A percentile compares a stretch with the other conserved stretches of the same genome.
Evolutionary conservation across 2,888 invertebrate species (phyloP).

Genomic region (Andrena trimmerana): DNA sequence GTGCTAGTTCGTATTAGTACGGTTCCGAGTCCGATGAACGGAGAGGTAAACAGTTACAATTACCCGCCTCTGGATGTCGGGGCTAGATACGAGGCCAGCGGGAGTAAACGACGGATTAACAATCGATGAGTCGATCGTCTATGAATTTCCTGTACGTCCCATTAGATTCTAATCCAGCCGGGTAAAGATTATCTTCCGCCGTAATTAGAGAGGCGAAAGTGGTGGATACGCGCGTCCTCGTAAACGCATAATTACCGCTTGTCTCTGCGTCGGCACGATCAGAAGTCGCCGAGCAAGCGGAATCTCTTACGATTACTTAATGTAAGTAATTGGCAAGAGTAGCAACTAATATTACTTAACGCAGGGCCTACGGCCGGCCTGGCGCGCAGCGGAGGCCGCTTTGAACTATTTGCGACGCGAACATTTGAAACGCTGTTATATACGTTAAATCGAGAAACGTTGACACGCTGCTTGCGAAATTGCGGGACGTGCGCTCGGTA

Average conservation of each 20-base stretch:
- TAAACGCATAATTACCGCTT: constrained; percentile 73
- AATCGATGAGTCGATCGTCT: constrained; percentile 53
- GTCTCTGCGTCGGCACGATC: constrained; percentile 72
- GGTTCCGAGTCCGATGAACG: constrained; percentile 8
- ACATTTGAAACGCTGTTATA: constrained; percentile 57
- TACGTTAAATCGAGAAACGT: constrained; percentile 70
- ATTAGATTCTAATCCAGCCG: constrained; percentile 56
- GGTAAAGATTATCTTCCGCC: constrained; percentile 63
- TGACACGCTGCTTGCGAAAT: constrained; percentile 69
- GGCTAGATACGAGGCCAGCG: background rate
- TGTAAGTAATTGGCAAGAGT: constrained; percentile 70
- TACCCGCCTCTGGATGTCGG: background rate
- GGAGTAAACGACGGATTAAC: constrained; percentile 25
- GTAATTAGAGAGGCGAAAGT: constrained; percentile 74
- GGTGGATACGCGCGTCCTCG: constrained; percentile 66
- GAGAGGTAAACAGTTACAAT: constrained; percentile 50
- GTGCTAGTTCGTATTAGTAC: background rate
- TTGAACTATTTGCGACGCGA: constrained; percentile 59
- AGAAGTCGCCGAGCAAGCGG: constrained; percentile 64
- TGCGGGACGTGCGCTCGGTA: constrained; percentile 24
- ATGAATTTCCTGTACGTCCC: constrained; percentile 60
- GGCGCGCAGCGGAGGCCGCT: constrained; percentile 31
- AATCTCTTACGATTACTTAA: constrained; percentile 73
- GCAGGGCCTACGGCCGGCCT: constrained; percentile 32
- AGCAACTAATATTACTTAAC: constrained; percentile 71